Base-by-base conservation (phyloP, 2,888 invertebrate species). In the Beris morrisii region DNA sequence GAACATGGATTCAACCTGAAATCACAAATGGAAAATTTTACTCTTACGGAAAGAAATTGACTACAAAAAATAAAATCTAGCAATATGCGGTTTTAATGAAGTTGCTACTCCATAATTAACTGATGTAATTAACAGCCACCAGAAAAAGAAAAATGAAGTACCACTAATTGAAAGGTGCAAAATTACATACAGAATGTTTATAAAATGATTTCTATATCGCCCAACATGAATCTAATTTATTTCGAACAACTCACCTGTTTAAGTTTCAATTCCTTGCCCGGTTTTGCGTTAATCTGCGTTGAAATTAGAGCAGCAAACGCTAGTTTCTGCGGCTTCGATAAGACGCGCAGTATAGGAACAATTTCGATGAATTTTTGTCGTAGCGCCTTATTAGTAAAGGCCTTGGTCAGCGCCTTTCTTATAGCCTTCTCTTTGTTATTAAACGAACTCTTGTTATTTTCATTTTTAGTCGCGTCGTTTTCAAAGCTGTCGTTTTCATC, bases 241-340 rank as follows among this genome's bases (percentile, higher is more conserved):
- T 38, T 38, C 38, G 38, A 38, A 38, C 5, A 38, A 44, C 43
- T 71, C 75, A 87, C 87, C 84, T 87, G 85, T n/a, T 83, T 79
- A 64, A 86, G 76, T 74, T 83, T 83, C 4, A 86, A 76, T 1
- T 85, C 84, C n/a, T 75, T 72, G 0, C 75, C 74, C 59, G 83
- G 82, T 0, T 84, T 84, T 1, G 85, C 84, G 72, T 83, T 84
- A 57, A 86, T 83, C 75, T 87, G 86, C 3, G 83, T 84, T 1
- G 87, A 84, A 5, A 88, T 87, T 48, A 89, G 72, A 0, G 87
- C 85, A 0, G 87, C 87, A 65, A 88, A 76, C 1, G 86, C 85
- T 67, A 86, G 79, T 38, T 87, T 80, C 77, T 88, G 88, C 32
- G 84, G 83, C 0, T 85, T 84, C 1, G 87, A 85, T 81, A 88